Percentiles rank a stretch among this genome's conserved stretches.
Conservation (phyloP, 2,797 vertebrate species). For the Rhadinocentrus ornatus region DNA sequence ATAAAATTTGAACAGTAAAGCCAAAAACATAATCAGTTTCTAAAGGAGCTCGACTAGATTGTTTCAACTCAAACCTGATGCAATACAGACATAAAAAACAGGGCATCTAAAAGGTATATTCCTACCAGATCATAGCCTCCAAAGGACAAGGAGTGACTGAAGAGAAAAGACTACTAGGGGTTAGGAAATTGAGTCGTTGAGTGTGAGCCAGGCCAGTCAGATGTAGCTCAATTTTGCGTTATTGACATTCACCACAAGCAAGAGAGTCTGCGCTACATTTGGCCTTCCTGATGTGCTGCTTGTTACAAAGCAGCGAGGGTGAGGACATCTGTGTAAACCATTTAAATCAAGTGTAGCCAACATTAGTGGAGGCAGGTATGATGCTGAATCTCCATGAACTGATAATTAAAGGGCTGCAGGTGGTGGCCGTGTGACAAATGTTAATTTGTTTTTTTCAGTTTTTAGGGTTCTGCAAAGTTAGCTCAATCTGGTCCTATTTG, state of each 20-base stretch:
- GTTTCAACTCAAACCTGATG: not conserved
- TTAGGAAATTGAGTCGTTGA: not conserved
- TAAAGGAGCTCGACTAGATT: not conserved
- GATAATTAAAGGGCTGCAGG: conserved; percentile 28
- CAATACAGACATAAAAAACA: not conserved
- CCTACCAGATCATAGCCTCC: not conserved
- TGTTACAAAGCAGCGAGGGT: conserved; percentile 1
- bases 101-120: not conserved
- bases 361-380: conserved; percentile 1
- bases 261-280: not conserved
- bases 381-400: conserved; percentile 16
- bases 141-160: conserved; percentile 1
- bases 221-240: not conserved
- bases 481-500: not conserved
- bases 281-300: not conserved
- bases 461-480: conserved; percentile 1
- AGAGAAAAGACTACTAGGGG: not conserved
- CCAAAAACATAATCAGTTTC: not conserved
- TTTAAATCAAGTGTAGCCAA: conserved; percentile 14
- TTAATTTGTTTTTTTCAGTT: conserved; percentile 27
- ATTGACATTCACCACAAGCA: not conserved
- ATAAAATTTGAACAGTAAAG: not conserved
- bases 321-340: conserved; percentile 10
- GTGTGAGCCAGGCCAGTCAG: not conserved
- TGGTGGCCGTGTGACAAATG: conserved; percentile 18